Conservation (phyloP, 1,140 invertebrate species). For the Stegodyphus mimosarum region DNA sequence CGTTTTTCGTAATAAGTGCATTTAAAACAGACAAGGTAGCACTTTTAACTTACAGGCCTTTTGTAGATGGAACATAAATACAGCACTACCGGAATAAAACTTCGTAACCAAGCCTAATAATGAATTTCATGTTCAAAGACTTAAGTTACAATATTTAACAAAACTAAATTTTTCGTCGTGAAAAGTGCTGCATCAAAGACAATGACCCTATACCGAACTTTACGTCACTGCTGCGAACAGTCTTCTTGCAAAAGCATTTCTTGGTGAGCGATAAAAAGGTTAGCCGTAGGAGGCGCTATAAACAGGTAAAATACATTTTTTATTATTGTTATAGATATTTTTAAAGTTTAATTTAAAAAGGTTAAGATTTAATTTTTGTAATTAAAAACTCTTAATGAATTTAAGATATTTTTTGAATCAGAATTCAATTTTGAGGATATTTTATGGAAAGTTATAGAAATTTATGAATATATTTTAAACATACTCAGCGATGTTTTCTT, state of each 20-base stretch:
- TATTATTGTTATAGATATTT: neutral
- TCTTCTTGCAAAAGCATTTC: neutral
- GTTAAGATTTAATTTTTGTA: neutral
- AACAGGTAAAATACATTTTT: neutral
- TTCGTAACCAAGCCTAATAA: conserved; percentile 15
- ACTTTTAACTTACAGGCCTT: conserved; percentile 38
- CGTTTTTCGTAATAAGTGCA: neutral
- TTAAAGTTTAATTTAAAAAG: neutral
- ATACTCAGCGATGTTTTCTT: too few relatives aligned
- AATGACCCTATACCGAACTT: conserved; percentile 23
- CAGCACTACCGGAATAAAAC: conserved; percentile 37
- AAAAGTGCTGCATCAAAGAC: conserved; percentile 31
- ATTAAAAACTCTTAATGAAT: too few relatives aligned
- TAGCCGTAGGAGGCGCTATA: neutral
- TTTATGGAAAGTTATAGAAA: too few relatives aligned
- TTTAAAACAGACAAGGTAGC: conserved; percentile 17
- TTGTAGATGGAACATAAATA: conserved; percentile 55
- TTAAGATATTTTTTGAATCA: too few relatives aligned
- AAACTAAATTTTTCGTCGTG: neutral
- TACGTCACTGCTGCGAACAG: conserved; percentile 18
- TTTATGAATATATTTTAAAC: too few relatives aligned
- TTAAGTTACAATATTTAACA: neutral
- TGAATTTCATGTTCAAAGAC: conserved; percentile 14
- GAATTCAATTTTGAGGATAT: too few relatives aligned
- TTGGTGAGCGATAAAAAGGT: neutral